Percentiles rank a stretch among this genome's conserved stretches.
These are phyloP conservation scores for Myotis myotis DNA, from an alignment of 2,797 vertebrate species.

Conservation along the genomic window DNA sequence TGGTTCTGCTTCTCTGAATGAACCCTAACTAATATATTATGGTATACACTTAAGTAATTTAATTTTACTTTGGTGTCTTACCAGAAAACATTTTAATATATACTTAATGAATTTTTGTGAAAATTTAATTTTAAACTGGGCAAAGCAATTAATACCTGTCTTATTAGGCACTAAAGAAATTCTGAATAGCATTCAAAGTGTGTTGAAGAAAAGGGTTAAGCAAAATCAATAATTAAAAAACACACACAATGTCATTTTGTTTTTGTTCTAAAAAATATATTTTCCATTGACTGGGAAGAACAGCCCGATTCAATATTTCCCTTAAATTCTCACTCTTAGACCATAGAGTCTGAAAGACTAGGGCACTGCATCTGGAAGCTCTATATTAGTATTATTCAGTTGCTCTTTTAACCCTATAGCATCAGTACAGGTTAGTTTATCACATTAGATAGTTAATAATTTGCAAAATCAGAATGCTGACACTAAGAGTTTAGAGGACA, in stretches of 20 bases:
- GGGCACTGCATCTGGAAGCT: background rate
- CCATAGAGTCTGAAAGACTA: background rate
- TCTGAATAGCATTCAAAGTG: background rate
- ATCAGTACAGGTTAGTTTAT: background rate
- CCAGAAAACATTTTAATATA: background rate
- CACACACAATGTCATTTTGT: background rate
- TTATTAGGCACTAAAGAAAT: background rate
- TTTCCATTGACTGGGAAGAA: background rate
- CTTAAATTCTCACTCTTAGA: background rate
- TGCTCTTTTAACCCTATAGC: background rate
- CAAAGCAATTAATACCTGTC: background rate
- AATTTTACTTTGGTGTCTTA: background rate
- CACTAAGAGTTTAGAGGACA: background rate
- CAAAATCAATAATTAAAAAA: background rate
- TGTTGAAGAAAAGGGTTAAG: background rate
- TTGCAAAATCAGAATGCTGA: constrained; percentile 26
- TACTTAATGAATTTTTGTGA: background rate
- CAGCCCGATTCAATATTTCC: background rate
- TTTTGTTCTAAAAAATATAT: background rate
- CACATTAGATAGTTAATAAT: background rate
- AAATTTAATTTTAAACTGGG: background rate
- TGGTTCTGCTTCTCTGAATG: background rate
- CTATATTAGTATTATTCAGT: background rate
- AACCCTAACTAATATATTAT: background rate
- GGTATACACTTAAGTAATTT: background rate